Percentiles rank a stretch among this genome's conserved stretches.
These are phyloP conservation scores for Drosophila neocordata DNA, from an alignment of 1,140 invertebrate genomes.

Conservation along the genomic window DNA sequence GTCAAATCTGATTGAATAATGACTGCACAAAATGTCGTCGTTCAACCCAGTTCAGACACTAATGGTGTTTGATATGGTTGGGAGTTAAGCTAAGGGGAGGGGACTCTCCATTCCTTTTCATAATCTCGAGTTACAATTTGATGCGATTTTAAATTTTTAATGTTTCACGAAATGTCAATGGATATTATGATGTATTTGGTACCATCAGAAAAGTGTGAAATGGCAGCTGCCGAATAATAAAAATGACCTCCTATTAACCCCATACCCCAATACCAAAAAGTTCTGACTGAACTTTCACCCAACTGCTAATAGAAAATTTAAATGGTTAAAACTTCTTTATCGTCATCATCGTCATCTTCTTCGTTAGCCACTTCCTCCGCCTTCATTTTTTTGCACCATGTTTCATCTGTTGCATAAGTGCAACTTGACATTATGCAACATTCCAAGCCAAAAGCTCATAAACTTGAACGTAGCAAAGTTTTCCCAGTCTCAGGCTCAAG, in stretches of 20 bases:
- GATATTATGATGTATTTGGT: conserved; percentile 74
- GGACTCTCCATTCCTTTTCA: not conserved
- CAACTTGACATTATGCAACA: conserved; percentile 58
- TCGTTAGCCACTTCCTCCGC: too few species aligned
- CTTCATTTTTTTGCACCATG: not conserved
- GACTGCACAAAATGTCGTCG: conserved; percentile 39
- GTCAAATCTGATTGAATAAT: conserved; percentile 74
- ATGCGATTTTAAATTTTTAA: conserved; percentile 69
- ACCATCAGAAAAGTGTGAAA: conserved; percentile 47
- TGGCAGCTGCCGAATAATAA: conserved; percentile 34
- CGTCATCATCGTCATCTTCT: not conserved
- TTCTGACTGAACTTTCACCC: conserved; percentile 24
- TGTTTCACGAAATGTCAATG: conserved; percentile 47
- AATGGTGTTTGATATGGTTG: conserved; percentile 53
- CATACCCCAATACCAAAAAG: conserved; percentile 1
- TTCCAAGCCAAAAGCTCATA: conserved; percentile 64
- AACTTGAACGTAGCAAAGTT: conserved; percentile 58
- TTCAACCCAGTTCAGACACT: conserved; percentile 34
- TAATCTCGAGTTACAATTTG: conserved; percentile 50
- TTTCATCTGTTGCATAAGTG: conserved; percentile 62
- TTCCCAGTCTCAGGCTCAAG: conserved; percentile 31
- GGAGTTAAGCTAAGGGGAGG: not conserved
- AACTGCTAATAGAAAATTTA: conserved; percentile 70
- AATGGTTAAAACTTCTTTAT: conserved; percentile 26
- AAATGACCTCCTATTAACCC: not conserved